Conservation (phyloP, 2,888 invertebrate species). For the Coecobrya sp. region DNA sequence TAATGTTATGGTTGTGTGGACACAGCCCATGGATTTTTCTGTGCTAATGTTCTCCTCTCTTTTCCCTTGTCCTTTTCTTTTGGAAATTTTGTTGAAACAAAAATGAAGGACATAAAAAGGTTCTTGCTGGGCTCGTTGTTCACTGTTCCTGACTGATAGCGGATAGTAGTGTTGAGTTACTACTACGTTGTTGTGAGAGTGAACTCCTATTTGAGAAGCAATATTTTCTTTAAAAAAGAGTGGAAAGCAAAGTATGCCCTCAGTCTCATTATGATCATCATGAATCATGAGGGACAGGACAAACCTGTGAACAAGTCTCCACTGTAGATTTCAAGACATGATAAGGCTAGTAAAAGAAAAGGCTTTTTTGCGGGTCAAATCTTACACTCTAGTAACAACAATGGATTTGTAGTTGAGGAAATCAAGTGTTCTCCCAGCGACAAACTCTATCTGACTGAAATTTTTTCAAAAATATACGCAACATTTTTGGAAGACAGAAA, state of each 20-base stretch:
- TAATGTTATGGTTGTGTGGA: slow-evolving; percentile 65
- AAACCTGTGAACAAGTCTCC: slow-evolving; percentile 78
- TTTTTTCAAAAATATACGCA: slow-evolving; percentile 17
- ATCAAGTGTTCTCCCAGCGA: slow-evolving; percentile 7
- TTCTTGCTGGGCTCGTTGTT: slow-evolving; percentile 63
- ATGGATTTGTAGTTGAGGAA: background rate
- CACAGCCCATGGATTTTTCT: slow-evolving; percentile 70
- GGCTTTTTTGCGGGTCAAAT: slow-evolving; percentile 70
- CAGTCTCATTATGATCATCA: slow-evolving; percentile 55
- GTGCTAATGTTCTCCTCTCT: slow-evolving; percentile 52
- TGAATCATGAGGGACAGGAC: slow-evolving; percentile 56
- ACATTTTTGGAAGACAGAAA: background rate
- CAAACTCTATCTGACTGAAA: slow-evolving; percentile 18
- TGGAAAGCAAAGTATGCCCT: slow-evolving; percentile 62
- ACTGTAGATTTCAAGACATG: slow-evolving; percentile 61
- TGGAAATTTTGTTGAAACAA: slow-evolving; percentile 74
- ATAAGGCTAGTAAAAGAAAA: slow-evolving; percentile 57
- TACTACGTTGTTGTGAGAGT: slow-evolving; percentile 21
- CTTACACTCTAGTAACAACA: slow-evolving; percentile 32
- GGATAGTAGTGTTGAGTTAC: slow-evolving; percentile 3
- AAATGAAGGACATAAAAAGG: slow-evolving; percentile 76
- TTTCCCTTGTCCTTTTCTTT: slow-evolving; percentile 32
- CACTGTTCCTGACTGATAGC: slow-evolving; percentile 20
- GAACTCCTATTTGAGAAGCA: slow-evolving; percentile 53
- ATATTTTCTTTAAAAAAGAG: slow-evolving; percentile 25